phyloP scores from a whole-genome alignment of 1,140 invertebrate species.

The Holcopasites calliopsidis region DNA sequence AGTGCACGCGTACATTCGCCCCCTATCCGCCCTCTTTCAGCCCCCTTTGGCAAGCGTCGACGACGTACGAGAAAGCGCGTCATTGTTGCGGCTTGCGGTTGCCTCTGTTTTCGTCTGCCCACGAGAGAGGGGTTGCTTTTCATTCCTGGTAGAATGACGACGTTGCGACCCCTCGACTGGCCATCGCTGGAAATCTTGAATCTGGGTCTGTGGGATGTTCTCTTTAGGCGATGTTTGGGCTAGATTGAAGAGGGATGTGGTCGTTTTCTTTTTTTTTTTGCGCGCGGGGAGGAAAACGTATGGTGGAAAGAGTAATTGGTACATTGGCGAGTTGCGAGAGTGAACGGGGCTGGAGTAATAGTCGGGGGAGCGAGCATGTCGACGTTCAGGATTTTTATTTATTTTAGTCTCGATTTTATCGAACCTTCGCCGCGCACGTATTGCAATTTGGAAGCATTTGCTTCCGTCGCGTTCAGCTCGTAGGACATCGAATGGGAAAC shows the following conservation, averaged over 20 bases:
- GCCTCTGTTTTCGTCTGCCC: neutral
- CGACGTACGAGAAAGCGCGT: conserved; percentile 14
- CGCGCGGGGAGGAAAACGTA: too few species aligned
- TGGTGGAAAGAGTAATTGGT: too few species aligned
- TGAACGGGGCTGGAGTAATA: too few species aligned
- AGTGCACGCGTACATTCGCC: conserved; percentile 54
- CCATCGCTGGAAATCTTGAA: neutral
- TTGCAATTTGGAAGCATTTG: conserved; percentile 12
- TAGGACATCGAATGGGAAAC: neutral
- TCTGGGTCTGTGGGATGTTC: neutral
- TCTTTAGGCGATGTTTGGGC: neutral
- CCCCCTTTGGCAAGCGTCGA: neutral
- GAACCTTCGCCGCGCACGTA: too few species aligned
- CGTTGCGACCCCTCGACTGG: conserved; percentile 19
- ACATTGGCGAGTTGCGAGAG: too few species aligned
- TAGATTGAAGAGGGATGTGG: neutral
- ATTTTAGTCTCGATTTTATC: too few species aligned
- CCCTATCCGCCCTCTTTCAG: too few species aligned
- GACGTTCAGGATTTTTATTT: too few species aligned
- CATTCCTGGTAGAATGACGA: conserved; percentile 49
- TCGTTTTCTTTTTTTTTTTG: too few species aligned
- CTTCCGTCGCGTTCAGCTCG: neutral
- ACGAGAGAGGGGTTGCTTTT: conserved; percentile 21
- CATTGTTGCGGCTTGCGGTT: conserved; percentile 11
- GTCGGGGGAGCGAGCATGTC: too few species aligned